Percentiles rank a stretch among this genome's conserved stretches.
These are phyloP conservation scores for Muraenolepis orangiensis DNA, from an alignment of 2,797 vertebrate species.

Conservation along the genomic window DNA sequence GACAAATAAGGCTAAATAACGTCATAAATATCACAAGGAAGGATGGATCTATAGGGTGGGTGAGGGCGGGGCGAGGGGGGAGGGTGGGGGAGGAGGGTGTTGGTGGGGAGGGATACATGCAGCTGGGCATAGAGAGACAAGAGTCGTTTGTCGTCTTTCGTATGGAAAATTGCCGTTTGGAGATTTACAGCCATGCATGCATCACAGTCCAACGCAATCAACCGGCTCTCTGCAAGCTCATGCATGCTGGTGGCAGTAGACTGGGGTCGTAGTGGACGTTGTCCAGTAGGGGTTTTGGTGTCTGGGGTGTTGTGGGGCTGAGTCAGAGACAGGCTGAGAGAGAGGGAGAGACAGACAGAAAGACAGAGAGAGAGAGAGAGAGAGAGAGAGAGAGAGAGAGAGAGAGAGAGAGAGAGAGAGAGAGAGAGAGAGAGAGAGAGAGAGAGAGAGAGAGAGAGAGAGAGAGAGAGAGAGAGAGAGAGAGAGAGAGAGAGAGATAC, in stretches of 20 bases:
- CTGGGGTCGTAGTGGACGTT: constrained; percentile 50
- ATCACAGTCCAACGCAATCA: constrained; percentile 66
- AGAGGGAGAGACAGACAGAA: too few species aligned
- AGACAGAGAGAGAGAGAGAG: too few species aligned
- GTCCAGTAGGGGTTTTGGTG: too few species aligned
- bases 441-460: too few species aligned
- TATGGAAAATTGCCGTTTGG: constrained; percentile 68
- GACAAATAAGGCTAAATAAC: constrained; percentile 51
- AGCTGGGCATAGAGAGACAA: constrained; percentile 59
- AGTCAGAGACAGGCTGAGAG: too few species aligned
- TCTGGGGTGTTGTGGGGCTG: too few species aligned
- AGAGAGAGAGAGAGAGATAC: too few species aligned
- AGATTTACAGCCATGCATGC: constrained; percentile 69
- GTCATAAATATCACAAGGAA: constrained; percentile 54
- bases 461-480: too few species aligned
- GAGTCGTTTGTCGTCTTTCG: constrained; percentile 72
- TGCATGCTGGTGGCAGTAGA: constrained; percentile 61
- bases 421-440: too few species aligned
- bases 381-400: too few species aligned
- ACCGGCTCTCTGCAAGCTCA: constrained; percentile 50
- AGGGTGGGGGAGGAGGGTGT: constrained; percentile 43
- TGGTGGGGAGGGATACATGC: constrained; percentile 45
- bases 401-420: too few species aligned
- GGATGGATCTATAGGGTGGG: constrained; percentile 37
- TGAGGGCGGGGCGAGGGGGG: constrained; percentile 47